Percentiles rank a stretch among this genome's conserved stretches.
phyloP scores from a whole-genome alignment of 2,113 vertebrate species.

The Neolamprologus devosi region DNA sequence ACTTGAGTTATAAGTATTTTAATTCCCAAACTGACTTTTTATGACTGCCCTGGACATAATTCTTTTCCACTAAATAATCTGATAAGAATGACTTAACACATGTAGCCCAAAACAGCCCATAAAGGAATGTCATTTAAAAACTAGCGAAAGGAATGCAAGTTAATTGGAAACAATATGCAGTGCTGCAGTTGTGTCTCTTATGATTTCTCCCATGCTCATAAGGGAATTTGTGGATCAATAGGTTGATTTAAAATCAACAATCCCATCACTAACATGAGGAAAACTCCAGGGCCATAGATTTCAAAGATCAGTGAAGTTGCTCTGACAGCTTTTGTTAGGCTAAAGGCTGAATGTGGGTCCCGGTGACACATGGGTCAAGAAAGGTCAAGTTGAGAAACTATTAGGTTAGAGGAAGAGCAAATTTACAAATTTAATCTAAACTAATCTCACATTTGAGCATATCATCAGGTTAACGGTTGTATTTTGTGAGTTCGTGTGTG shows the following conservation, averaged over 20 bases:
- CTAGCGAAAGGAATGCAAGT: background rate
- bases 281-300: background rate
- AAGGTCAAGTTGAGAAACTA: background rate
- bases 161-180: background rate
- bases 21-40: background rate
- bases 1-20: background rate
- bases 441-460: background rate
- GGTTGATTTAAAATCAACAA: background rate
- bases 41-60: background rate
- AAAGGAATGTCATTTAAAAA: background rate
- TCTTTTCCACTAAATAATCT: background rate
- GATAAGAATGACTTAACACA: background rate
- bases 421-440: background rate
- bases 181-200: background rate
- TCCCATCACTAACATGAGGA: background rate
- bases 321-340: background rate
- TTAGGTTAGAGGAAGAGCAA: background rate
- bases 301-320: background rate
- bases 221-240: background rate
- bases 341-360: background rate
- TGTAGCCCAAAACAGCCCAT: background rate
- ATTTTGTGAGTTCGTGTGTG: background rate
- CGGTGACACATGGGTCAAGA: background rate
- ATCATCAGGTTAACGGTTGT: background rate
- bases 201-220: background rate